Percentiles rank a stretch among this genome's conserved stretches.
phyloP scores from a whole-genome alignment of 2,113 vertebrate species.

The Alces alces region DNA sequence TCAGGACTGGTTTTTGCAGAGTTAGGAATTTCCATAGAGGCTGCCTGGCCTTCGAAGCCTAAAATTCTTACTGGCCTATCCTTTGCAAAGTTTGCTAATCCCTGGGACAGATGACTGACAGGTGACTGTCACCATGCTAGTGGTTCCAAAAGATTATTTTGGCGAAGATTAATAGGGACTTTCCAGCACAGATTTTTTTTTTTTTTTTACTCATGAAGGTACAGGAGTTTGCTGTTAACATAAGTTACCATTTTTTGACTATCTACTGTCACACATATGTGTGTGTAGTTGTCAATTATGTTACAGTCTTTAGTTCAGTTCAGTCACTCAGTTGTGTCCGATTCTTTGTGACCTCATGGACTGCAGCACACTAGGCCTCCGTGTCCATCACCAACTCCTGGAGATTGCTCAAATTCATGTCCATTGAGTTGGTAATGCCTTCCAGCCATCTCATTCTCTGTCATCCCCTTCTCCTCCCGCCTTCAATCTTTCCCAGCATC shows the following conservation, averaged over 20 bases:
- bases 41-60: background rate
- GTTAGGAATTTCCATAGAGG: background rate
- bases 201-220: background rate
- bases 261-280: background rate
- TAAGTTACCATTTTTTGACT: background rate
- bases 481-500: background rate
- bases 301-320: background rate
- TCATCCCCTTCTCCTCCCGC: accelerated
- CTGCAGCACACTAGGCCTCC: background rate
- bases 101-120: background rate
- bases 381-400: background rate
- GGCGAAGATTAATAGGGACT: background rate
- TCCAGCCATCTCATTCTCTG: background rate
- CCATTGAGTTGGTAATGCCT: background rate
- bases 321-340: background rate
- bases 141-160: background rate
- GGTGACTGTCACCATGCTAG: background rate
- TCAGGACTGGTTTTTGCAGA: background rate
- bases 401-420: background rate
- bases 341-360: background rate
- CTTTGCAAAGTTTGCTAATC: background rate
- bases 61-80: background rate
- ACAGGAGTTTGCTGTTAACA: background rate
- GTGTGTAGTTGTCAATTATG: background rate
- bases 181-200: background rate